Conservation (phyloP, 2,797 vertebrate genomes). For the Delichon dasypus region DNA sequence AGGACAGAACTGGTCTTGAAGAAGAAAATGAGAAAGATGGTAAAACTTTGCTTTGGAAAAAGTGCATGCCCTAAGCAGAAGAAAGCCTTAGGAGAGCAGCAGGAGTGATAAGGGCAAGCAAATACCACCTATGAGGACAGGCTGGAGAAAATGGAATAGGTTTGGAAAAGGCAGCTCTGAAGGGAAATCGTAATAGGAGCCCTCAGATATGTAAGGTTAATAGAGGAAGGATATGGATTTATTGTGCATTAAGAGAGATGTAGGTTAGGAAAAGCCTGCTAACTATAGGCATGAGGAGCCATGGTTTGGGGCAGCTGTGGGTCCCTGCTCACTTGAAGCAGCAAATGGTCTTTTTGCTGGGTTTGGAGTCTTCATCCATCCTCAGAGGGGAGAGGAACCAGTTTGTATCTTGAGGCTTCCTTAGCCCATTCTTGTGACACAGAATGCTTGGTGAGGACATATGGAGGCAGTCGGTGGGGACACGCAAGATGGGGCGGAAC, state of each 20-base stretch:
- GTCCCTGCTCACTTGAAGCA: neutral
- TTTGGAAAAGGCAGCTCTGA: neutral
- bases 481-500: neutral
- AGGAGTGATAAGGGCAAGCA: neutral
- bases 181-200: neutral
- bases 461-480: rapidly evolving
- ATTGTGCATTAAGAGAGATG: neutral
- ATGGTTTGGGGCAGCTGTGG: neutral
- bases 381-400: neutral
- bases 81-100: neutral
- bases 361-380: neutral
- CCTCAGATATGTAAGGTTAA: neutral
- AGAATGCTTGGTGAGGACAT: neutral
- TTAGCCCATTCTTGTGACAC: neutral
- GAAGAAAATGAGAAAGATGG: neutral
- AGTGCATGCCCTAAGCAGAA: neutral
- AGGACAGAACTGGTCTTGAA: neutral
- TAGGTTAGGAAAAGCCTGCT: neutral
- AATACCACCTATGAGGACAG: neutral
- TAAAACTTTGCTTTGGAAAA: neutral
- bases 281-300: neutral
- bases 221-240: neutral
- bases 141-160: neutral
- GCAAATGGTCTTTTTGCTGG: neutral
- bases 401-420: neutral